These are phyloP conservation scores for Phymastichus coffea DNA, from an alignment of 1,140 invertebrate species.

Conservation along the genomic window DNA sequence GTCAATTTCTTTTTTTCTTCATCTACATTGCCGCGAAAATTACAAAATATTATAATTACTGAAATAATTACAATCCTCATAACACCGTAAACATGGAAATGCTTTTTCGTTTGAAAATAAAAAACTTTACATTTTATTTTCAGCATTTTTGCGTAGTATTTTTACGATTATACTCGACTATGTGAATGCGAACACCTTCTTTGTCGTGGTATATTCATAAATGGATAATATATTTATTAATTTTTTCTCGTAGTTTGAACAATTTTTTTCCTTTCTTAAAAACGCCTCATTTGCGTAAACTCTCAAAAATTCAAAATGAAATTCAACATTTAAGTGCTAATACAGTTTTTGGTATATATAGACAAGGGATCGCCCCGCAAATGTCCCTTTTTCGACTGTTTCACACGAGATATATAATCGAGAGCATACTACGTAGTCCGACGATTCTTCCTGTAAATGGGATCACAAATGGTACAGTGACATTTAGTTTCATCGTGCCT, in stretches of 20 bases:
- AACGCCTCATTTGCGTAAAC: constrained; percentile 16
- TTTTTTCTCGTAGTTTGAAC: not conserved
- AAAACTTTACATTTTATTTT: not conserved
- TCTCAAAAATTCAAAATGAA: constrained; percentile 11
- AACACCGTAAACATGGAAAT: not conserved
- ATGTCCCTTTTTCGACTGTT: too few relatives aligned
- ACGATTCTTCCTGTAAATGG: too few relatives aligned
- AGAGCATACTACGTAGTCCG: too few relatives aligned
- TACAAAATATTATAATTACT: not conserved
- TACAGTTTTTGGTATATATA: constrained; percentile 4
- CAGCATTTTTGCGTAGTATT: not conserved
- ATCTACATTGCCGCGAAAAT: not conserved
- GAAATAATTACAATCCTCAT: too few relatives aligned
- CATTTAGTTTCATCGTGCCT: not conserved
- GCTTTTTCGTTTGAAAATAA: not conserved
- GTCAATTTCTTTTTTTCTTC: not conserved
- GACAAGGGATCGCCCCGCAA: constrained; percentile 7
- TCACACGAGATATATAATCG: too few relatives aligned
- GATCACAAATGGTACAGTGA: not conserved
- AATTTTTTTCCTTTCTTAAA: not conserved
- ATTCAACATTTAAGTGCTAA: constrained; percentile 5
- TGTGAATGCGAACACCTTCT: constrained; percentile 8
- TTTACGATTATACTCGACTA: not conserved
- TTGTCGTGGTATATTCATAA: not conserved
- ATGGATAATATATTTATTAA: not conserved